These are phyloP conservation scores for Lycaon pictus DNA, from an alignment of 2,113 vertebrate genomes.

Conservation along the genomic window DNA sequence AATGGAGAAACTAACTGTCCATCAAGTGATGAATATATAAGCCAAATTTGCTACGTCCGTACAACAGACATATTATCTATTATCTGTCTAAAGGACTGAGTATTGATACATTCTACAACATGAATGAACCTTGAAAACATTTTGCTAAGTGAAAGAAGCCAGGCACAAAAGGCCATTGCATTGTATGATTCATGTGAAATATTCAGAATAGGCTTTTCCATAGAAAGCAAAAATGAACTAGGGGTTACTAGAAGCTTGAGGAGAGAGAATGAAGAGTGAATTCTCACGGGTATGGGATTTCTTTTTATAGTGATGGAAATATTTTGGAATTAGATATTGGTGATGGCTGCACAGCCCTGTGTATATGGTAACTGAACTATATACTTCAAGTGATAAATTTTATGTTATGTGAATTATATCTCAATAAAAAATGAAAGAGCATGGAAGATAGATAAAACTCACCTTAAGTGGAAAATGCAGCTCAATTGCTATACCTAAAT, in stretches of 20 bases:
- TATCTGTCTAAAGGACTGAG: neutral
- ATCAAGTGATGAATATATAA: neutral
- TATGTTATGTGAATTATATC: neutral
- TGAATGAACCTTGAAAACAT: neutral
- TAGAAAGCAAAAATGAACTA: neutral
- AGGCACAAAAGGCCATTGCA: neutral
- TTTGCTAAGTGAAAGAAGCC: neutral
- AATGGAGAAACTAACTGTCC: neutral
- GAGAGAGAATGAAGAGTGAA: neutral
- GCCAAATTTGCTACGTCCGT: neutral
- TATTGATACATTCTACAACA: neutral
- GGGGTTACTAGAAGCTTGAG: neutral
- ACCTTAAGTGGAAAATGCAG: neutral
- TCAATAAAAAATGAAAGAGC: neutral
- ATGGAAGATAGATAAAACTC: neutral
- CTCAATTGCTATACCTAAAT: neutral
- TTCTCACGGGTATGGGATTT: neutral
- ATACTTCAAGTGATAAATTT: neutral
- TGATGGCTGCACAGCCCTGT: neutral
- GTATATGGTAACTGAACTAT: neutral
- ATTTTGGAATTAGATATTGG: neutral
- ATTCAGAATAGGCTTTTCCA: neutral
- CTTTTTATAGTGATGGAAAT: neutral
- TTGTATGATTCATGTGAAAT: neutral
- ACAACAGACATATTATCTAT: neutral